phyloP scores from a whole-genome alignment of 2,113 vertebrate species.

The Sorex araneus region DNA sequence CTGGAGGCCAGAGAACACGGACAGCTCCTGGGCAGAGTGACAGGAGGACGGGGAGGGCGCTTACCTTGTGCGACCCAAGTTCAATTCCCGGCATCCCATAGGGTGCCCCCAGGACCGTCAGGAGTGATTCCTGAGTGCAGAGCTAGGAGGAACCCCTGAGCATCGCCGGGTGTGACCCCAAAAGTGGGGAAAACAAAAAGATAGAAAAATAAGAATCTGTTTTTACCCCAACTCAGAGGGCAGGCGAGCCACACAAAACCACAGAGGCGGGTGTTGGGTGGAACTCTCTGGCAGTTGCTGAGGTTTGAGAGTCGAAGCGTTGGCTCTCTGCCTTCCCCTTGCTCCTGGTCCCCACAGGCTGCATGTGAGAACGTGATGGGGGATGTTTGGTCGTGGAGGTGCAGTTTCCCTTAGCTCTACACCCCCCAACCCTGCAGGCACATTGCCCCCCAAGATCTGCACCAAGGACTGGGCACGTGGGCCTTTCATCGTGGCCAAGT shows the following conservation, averaged over 20 bases:
- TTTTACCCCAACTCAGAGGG: constrained; percentile 24
- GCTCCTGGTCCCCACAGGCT: not conserved
- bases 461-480: not conserved
- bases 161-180: too few relatives aligned
- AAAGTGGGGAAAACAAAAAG: too few relatives aligned
- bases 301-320: not conserved
- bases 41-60: too few relatives aligned
- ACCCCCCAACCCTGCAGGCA: not conserved
- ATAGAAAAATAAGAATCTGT: too few relatives aligned
- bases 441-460: not conserved
- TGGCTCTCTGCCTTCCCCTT: not conserved
- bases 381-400: not conserved
- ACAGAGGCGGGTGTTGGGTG: not conserved
- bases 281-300: too few relatives aligned
- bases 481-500: not conserved
- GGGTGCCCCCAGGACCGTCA: too few relatives aligned
- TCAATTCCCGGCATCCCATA: too few relatives aligned
- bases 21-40: too few relatives aligned
- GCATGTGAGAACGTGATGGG: not conserved
- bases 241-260: constrained; percentile 3
- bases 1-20: too few relatives aligned
- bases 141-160: too few relatives aligned
- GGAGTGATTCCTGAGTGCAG: too few relatives aligned
- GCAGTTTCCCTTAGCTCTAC: not conserved
- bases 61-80: too few relatives aligned